Evolutionary conservation across 2,888 invertebrate species (phyloP).

Genomic region (Scotopteryx bipunctaria): DNA sequence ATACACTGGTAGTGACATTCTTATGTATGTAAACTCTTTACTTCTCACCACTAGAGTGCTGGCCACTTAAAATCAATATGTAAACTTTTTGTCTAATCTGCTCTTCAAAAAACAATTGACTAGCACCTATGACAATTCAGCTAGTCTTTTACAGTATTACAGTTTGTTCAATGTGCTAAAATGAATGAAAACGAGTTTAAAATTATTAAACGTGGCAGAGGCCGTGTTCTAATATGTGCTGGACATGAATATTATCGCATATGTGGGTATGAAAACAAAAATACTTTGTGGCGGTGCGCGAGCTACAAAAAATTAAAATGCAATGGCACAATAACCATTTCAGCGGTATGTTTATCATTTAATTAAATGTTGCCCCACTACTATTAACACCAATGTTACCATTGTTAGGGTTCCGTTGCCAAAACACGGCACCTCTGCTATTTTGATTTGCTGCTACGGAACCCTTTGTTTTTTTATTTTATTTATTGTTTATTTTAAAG

Average conservation of each 20-base stretch:
- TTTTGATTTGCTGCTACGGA: conserved; percentile 1
- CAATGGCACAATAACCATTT: not conserved
- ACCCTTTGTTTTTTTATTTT: not conserved
- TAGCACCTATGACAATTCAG: not conserved
- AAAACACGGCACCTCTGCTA: conserved; percentile 5
- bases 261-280: conserved; percentile 1
- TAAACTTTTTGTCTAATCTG: not conserved
- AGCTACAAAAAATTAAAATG: conserved; percentile 5
- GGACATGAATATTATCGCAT: conserved; percentile 8
- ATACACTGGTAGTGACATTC: not conserved
- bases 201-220: conserved; percentile 4
- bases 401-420: not conserved
- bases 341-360: conserved; percentile 6
- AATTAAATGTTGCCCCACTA: conserved; percentile 5
- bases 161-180: conserved; percentile 5
- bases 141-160: not conserved
- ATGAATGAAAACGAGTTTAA: conserved; percentile 6
- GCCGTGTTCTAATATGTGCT: conserved; percentile 7
- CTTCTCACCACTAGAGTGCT: not conserved
- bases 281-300: conserved; percentile 4
- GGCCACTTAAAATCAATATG: not conserved
- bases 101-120: not conserved
- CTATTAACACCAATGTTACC: conserved; percentile 3
- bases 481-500: conserved; percentile 8
- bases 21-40: not conserved